Evolutionary conservation across 2,888 invertebrate species (phyloP), one percentile per base, ranked within the genome.

Genomic region (Melieria omissa): DNA sequence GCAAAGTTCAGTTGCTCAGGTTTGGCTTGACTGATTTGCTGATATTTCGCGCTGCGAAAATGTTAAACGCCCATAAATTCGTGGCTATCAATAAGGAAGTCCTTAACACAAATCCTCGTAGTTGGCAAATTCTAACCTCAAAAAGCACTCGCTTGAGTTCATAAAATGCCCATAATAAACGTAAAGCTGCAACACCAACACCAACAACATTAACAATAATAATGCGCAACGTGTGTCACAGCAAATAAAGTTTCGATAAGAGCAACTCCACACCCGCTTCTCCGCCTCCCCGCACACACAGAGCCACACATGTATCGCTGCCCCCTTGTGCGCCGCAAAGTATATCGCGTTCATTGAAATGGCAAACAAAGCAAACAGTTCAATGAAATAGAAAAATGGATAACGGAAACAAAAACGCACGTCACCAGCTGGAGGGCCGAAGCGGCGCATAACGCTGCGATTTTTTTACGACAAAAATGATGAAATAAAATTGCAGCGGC

Each of bases 371-470:
- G 42, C 54, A n/a, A 47, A 67, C 55, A 69, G 62, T 69, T 69
- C 63, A 69, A 57, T 69, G 69, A 69, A 69, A 69, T 41, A 69
- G 69, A 69, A 69, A 69, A 55, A 69, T 63, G 69, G 63, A 62
- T 69, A 69, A 63, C 29, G 63, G 63, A 69, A 69, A 63, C 54
- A 16, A 46, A 61, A 58, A 52, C 52, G 60, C 9, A 42, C 52
- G 14, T 41, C 49, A 44, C 10, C 29, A 44, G 49, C 7, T 52
- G 46, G 29, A 60, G 14, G 44, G 9, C 60, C 16, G 42, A 67
- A 16, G 46, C 29, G 29, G 29, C 29, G 29, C 29, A 29, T 29
- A 29, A 29, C 29, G 29, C 29, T 29, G 29, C 29, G 29, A 3
- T 29, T 29, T 29, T 29, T 29, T 29, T 29, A 29, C 29, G 29